phyloP scores from a whole-genome alignment of 92 coral and sea anemone genomes.

The Palythoa grandiflora region DNA sequence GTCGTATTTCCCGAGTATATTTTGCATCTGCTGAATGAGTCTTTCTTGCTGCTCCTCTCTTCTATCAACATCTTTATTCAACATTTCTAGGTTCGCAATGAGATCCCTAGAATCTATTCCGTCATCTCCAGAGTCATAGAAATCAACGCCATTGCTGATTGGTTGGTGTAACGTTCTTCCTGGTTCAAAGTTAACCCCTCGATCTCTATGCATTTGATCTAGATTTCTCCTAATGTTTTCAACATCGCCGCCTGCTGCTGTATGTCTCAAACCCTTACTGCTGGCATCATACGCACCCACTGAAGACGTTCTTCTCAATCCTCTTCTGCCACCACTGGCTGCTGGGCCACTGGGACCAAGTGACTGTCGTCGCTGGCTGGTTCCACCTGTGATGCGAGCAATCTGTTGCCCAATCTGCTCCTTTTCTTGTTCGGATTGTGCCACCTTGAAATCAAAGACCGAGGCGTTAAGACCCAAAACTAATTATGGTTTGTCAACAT shows the following conservation, averaged over 20 bases:
- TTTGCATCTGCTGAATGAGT: constrained; percentile 78
- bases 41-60: constrained; percentile 88
- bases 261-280: constrained; percentile 62
- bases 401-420: constrained; percentile 85
- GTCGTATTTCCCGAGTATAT: constrained; percentile 77
- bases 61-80: constrained; percentile 85
- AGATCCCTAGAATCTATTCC: constrained; percentile 49
- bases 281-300: constrained; percentile 67
- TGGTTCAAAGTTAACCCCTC: constrained; percentile 36
- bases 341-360: constrained; percentile 72
- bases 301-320: constrained; percentile 62
- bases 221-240: constrained; percentile 68
- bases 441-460: constrained; percentile 59
- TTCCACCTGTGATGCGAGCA: constrained; percentile 71
- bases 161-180: constrained; percentile 15
- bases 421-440: constrained; percentile 83
- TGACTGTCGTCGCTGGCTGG: constrained; percentile 73
- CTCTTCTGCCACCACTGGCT: constrained; percentile 52
- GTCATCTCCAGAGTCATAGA: constrained; percentile 53
- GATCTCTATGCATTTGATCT: constrained; percentile 75
- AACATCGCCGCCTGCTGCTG: constrained; percentile 68
- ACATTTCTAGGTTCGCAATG: constrained; percentile 66
- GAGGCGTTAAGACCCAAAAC: background rate
- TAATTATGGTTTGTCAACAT: too few species aligned
- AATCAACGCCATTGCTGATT: background rate